Percentiles rank a stretch among this genome's conserved stretches.
Evolutionary conservation across 2,888 invertebrate species (phyloP).

Genomic region (Tachina grossa): DNA sequence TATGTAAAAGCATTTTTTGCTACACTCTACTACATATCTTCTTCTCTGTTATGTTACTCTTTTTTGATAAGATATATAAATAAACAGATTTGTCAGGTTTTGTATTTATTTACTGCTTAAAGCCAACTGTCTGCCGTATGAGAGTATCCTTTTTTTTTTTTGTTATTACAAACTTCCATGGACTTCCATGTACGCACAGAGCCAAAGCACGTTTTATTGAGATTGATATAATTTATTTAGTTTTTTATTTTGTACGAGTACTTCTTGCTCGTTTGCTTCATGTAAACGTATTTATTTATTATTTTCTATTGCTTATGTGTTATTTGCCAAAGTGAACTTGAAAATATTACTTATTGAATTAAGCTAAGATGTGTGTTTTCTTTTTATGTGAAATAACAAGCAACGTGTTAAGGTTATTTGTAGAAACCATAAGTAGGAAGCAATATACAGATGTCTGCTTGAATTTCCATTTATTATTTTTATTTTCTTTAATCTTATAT

Average conservation of each 20-base stretch:
- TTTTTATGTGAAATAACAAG: background rate
- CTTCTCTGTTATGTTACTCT: background rate
- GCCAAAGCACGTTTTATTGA: conserved; percentile 68
- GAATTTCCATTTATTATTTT: background rate
- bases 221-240: conserved; percentile 63
- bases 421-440: background rate
- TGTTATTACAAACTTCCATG: conserved; percentile 9
- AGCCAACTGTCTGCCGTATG: conserved; percentile 31
- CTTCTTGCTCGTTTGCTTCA: background rate
- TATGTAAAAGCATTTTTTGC: background rate
- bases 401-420: conserved; percentile 41
- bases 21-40: background rate
- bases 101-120: conserved; percentile 51
- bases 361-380: conserved; percentile 11
- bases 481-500: no score
- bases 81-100: conserved; percentile 71
- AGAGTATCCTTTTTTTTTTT: conserved; percentile 35
- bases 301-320: conserved; percentile 19
- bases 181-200: background rate
- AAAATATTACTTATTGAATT: conserved; percentile 64
- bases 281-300: conserved; percentile 30
- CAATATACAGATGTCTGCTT: background rate
- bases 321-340: conserved; percentile 65
- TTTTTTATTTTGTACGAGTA: background rate
- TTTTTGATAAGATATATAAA: conserved; percentile 57